Percentiles rank a stretch among this genome's conserved stretches.
Conservation (phyloP, 2,888 invertebrate species). For the Monochamus alternatus region DNA sequence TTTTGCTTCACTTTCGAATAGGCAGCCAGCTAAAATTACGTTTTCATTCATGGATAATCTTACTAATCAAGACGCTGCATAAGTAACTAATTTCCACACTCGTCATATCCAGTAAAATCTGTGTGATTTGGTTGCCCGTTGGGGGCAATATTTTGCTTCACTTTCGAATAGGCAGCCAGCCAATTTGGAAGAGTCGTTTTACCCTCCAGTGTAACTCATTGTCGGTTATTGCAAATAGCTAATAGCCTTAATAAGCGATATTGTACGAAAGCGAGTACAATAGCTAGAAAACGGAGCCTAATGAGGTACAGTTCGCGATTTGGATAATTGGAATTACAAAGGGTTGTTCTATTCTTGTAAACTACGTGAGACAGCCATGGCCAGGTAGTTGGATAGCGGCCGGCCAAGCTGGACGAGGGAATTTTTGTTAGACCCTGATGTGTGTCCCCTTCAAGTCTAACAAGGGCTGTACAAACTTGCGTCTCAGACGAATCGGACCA, state of each 20-base stretch:
- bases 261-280: constrained; percentile 28
- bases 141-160: neutral
- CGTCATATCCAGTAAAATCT: too few species aligned
- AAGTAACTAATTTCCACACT: too few species aligned
- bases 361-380: constrained; percentile 58
- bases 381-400: constrained; percentile 56
- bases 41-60: too few species aligned
- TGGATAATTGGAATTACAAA: constrained; percentile 61
- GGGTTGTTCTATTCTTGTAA: constrained; percentile 62
- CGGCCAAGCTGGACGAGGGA: constrained; percentile 51
- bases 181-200: neutral
- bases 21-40: too few species aligned
- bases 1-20: too few species aligned
- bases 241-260: constrained; percentile 30
- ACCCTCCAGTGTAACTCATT: neutral
- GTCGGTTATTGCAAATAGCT: constrained; percentile 23
- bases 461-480: constrained; percentile 51
- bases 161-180: neutral
- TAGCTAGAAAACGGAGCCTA: constrained; percentile 43
- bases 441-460: constrained; percentile 43
- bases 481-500: neutral
- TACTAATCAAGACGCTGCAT: too few species aligned
- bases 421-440: constrained; percentile 46
- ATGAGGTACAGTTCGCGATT: constrained; percentile 54
- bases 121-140: neutral